These are phyloP conservation scores for Bos javanicus DNA, from an alignment of 2,113 vertebrate genomes.

Conservation along the genomic window DNA sequence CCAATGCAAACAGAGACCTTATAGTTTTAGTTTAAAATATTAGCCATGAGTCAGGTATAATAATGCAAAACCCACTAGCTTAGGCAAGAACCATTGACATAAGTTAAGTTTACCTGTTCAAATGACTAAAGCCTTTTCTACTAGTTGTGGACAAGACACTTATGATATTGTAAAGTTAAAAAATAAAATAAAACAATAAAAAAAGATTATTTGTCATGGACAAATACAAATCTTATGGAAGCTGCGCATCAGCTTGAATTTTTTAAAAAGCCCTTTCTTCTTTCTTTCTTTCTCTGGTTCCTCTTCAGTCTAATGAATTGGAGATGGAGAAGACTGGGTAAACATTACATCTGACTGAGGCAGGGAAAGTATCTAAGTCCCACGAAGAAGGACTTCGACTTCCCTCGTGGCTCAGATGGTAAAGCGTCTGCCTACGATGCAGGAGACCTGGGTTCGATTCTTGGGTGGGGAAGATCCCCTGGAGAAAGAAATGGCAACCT, in stretches of 20 bases:
- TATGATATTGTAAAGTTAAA: too few species aligned
- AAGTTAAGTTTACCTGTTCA: not conserved
- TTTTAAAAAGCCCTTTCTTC: not conserved
- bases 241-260: not conserved
- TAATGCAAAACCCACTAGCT: not conserved
- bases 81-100: not conserved
- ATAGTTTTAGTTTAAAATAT: not conserved
- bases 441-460: too few species aligned
- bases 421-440: too few species aligned
- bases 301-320: not conserved
- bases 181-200: too few species aligned
- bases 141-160: not conserved
- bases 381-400: not conserved
- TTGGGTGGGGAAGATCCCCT: too few species aligned
- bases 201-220: not conserved
- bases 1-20: not conserved
- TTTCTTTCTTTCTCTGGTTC: not conserved
- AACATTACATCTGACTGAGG: not conserved
- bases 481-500: too few species aligned
- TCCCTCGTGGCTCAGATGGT: too few species aligned
- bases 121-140: not conserved
- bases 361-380: not conserved
- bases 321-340: not conserved
- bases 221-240: not conserved
- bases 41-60: not conserved